phyloP scores from a whole-genome alignment of 2,797 vertebrate species.

The Meda fulgida region DNA sequence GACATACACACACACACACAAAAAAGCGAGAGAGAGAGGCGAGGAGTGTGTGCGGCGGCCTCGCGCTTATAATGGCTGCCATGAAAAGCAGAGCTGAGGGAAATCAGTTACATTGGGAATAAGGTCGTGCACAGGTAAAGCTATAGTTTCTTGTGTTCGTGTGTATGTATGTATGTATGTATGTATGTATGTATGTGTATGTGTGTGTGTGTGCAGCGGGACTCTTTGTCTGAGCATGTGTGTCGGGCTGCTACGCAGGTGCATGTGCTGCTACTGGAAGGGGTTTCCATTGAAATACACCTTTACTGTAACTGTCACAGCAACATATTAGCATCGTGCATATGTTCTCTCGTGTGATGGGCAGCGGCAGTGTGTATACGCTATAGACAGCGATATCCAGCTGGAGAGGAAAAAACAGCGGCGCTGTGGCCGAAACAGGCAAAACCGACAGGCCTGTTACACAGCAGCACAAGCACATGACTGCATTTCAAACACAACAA shows the following conservation, averaged over 20 bases:
- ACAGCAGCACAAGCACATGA: background rate
- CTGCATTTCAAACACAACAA: background rate
- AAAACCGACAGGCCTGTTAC: constrained; percentile 33
- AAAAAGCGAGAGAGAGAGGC: constrained; percentile 19
- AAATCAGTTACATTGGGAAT: constrained; percentile 68
- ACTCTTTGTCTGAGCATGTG: constrained; percentile 51
- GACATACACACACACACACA: background rate
- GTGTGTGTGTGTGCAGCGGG: constrained; percentile 9
- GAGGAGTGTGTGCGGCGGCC: constrained; percentile 57
- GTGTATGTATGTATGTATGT: background rate
- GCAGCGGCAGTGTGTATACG: background rate
- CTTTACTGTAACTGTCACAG: constrained; percentile 43
- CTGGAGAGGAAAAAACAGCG: constrained; percentile 1
- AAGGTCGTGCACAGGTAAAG: constrained; percentile 61
- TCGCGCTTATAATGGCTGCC: constrained; percentile 77
- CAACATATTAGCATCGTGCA: background rate
- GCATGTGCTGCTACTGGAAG: constrained; percentile 44
- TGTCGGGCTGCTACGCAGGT: constrained; percentile 56
- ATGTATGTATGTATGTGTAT: too few relatives aligned
- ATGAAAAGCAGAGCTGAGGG: constrained; percentile 66
- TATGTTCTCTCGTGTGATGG: background rate
- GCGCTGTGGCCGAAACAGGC: constrained; percentile 9
- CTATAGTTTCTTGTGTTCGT: background rate
- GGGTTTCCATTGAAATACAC: constrained; percentile 17
- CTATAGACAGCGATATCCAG: background rate